Conservation (phyloP, 2,797 vertebrate genomes). For the Artibeus jamaicensis region DNA sequence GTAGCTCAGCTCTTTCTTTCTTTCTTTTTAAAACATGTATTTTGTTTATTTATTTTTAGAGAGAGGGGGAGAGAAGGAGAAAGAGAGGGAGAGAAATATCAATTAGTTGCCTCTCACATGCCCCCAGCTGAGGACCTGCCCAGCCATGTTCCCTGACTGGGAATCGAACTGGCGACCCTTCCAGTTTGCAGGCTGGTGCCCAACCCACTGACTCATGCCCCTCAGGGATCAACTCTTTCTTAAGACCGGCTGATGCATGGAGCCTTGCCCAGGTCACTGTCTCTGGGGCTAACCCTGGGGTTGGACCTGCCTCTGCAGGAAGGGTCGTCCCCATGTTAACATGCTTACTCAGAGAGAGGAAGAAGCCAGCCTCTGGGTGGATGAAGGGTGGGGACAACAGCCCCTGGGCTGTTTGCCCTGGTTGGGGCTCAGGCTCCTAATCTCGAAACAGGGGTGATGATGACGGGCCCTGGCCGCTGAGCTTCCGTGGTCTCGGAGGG, state of each 20-base stretch:
- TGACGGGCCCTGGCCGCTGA: neutral
- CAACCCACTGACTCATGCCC: neutral
- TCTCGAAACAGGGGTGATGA: neutral
- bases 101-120: neutral
- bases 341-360: neutral
- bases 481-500: neutral
- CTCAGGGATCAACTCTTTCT: neutral
- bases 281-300: neutral
- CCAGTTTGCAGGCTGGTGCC: neutral
- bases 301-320: neutral
- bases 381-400: neutral
- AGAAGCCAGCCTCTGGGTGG: neutral
- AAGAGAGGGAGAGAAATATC: neutral
- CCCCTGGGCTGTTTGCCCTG: neutral
- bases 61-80: neutral
- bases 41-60: neutral
- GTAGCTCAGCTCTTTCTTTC: neutral
- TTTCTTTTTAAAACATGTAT: neutral
- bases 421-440: neutral
- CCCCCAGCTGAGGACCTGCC: neutral
- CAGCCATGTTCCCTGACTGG: neutral
- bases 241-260: neutral
- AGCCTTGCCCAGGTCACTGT: neutral
- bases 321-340: rapidly evolving
- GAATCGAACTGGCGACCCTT: neutral